Evolutionary conservation across 2,797 vertebrate genomes (phyloP).

Genomic region (Sciurus vulgaris): DNA sequence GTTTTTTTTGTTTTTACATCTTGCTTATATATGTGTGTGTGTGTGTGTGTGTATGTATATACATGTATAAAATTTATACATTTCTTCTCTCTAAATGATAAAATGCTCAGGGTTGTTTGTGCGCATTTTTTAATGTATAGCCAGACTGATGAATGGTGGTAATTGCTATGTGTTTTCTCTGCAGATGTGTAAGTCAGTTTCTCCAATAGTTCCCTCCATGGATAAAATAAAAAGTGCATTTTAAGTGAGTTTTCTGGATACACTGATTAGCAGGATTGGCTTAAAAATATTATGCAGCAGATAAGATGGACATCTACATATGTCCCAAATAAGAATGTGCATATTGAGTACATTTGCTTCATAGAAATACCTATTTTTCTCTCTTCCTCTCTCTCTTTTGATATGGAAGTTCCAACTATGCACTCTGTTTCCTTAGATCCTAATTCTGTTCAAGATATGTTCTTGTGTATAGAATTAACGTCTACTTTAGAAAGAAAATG

Average conservation of each 20-base stretch:
- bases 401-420: not conserved
- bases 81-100: not conserved
- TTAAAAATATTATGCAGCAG: not conserved
- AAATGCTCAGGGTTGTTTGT: not conserved
- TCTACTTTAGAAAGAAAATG: constrained; percentile 24
- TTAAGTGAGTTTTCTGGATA: not conserved
- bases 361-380: not conserved
- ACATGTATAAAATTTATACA: too few species aligned
- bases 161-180: not conserved
- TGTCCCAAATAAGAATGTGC: not conserved
- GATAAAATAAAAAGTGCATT: not conserved
- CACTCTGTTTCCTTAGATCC: not conserved
- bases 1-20: not conserved
- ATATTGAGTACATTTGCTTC: not conserved
- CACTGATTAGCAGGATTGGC: not conserved
- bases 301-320: not conserved
- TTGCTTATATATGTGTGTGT: not conserved
- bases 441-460: not conserved
- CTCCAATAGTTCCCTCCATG: not conserved
- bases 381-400: not conserved
- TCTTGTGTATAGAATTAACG: not conserved
- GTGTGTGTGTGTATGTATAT: too few species aligned
- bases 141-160: not conserved
- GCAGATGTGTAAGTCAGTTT: not conserved
- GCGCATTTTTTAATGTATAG: not conserved